A percentile compares a stretch with the other conserved stretches of the same genome.
These are phyloP conservation scores for Hirundichthys speculiger DNA, from an alignment of 2,113 vertebrate species.

Conservation along the genomic window DNA sequence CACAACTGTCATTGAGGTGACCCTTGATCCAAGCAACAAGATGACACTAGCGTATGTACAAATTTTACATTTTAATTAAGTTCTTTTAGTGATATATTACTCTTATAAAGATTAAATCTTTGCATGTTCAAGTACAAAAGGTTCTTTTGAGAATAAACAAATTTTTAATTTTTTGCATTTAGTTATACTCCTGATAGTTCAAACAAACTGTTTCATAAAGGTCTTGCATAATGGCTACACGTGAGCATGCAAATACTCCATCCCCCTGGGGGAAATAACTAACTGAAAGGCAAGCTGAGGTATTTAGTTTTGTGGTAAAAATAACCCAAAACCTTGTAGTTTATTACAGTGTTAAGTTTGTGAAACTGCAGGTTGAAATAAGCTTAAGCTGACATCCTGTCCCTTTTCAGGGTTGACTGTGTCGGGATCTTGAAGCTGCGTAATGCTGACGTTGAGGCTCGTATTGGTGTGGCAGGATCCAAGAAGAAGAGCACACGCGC, in stretches of 20 bases:
- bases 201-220: background rate
- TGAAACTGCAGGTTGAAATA: constrained; percentile 14
- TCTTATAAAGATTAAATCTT: background rate
- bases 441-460: constrained; percentile 97
- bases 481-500: constrained; percentile 99
- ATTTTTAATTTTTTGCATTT: no score
- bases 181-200: constrained; percentile 1
- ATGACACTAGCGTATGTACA: constrained; percentile 94
- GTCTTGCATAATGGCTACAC: background rate
- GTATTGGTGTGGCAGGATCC: constrained; percentile 95
- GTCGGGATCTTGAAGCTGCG: constrained; percentile 97
- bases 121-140: background rate
- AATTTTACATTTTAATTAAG: background rate
- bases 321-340: constrained; percentile 2
- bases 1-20: constrained; percentile 96
- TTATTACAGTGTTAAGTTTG: constrained; percentile 20
- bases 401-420: constrained; percentile 89
- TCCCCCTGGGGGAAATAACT: background rate
- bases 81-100: constrained; percentile 12
- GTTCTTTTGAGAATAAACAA: no score
- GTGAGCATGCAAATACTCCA: background rate
- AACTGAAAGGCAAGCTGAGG: background rate
- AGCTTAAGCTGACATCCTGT: background rate
- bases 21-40: constrained; percentile 92
- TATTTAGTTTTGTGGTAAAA: background rate